Evolutionary conservation across 1,140 invertebrate genomes (phyloP).

Genomic region (Hyphantria cunea): DNA sequence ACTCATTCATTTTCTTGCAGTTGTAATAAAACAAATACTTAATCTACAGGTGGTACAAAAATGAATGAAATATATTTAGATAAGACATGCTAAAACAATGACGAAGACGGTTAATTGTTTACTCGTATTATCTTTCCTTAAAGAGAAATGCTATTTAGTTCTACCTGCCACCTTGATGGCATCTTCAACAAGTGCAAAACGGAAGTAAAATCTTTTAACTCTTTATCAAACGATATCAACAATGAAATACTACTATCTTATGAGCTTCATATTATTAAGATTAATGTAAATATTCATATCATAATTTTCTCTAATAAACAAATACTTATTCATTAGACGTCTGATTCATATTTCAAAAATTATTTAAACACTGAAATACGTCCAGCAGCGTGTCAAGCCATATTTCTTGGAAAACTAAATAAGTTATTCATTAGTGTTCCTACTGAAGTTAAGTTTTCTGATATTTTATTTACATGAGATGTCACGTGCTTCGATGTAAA

Average conservation of each 20-base stretch:
- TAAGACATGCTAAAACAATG: conserved; percentile 33
- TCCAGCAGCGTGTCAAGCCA: too few relatives aligned
- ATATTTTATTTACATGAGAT: conserved; percentile 46
- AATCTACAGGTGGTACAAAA: conserved; percentile 35
- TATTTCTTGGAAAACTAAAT: too few relatives aligned
- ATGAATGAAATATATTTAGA: conserved; percentile 36
- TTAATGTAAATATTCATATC: not conserved
- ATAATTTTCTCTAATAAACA: not conserved
- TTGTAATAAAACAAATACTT: conserved; percentile 16
- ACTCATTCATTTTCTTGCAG: too few relatives aligned
- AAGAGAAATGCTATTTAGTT: conserved; percentile 6
- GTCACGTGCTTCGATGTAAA: conserved; percentile 76
- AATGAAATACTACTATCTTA: conserved; percentile 10
- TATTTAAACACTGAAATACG: too few relatives aligned
- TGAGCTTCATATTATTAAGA: not conserved
- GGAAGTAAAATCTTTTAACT: conserved; percentile 7
- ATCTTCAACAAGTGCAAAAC: conserved; percentile 4
- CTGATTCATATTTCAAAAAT: not conserved
- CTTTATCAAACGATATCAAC: conserved; percentile 14
- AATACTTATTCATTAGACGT: not conserved
- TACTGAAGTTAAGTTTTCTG: conserved; percentile 5
- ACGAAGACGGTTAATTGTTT: conserved; percentile 13
- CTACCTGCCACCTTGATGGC: conserved; percentile 13
- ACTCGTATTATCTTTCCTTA: conserved; percentile 19
- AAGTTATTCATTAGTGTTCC: not conserved